Conservation (phyloP, 2,888 invertebrate species). For the Heliothis peltigera region DNA sequence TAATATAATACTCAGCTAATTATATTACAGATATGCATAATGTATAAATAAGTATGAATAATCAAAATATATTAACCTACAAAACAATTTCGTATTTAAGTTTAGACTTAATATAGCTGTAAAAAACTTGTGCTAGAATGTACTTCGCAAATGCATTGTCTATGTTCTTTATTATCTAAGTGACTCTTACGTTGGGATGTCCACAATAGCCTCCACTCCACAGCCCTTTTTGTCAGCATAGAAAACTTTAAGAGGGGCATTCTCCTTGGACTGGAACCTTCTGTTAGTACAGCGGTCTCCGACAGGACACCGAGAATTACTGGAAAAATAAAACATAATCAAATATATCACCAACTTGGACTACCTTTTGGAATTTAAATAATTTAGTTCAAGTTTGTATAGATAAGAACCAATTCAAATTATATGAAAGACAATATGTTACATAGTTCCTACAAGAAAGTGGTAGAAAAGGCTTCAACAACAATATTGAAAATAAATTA, state of each 20-base stretch:
- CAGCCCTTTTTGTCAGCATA: conserved; percentile 98
- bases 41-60: not conserved
- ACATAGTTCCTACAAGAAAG: no score
- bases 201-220: conserved; percentile 94
- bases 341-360: conserved; percentile 11
- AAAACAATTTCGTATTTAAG: not conserved
- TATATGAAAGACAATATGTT: no score
- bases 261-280: conserved; percentile 96
- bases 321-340: conserved; percentile 81
- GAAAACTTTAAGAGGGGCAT: conserved; percentile 96
- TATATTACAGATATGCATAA: no score
- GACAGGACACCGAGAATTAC: conserved; percentile 97
- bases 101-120: not conserved
- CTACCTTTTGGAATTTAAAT: not conserved
- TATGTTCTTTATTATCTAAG: not conserved
- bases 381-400: no score
- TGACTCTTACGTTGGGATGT: conserved; percentile 91
- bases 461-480: not conserved
- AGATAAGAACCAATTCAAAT: no score
- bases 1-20: no score
- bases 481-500: conserved; percentile 73
- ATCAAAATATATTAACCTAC: not conserved
- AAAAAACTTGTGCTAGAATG: not conserved
- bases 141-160: conserved; percentile 18
- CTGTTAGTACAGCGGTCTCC: conserved; percentile 98